Percentiles rank a stretch among this genome's conserved stretches.
phyloP scores from a whole-genome alignment of 2,888 invertebrate genomes.

The Nowickia ferox region DNA sequence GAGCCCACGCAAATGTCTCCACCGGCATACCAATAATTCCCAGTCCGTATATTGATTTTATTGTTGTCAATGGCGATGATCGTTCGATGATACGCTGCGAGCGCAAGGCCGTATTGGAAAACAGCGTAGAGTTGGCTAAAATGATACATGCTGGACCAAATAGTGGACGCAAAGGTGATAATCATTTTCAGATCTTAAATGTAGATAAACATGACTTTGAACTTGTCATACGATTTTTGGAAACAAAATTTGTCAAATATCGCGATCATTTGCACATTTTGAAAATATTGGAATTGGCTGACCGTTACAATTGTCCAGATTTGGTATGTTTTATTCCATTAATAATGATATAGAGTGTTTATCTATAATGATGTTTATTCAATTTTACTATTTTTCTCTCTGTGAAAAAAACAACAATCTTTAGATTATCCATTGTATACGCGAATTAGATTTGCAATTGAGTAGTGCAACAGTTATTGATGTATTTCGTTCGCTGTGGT shows the following conservation, averaged over 20 bases:
- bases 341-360: background rate
- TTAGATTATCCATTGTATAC: slow-evolving; percentile 82
- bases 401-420: background rate
- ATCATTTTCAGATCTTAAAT: slow-evolving; percentile 82
- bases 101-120: slow-evolving; percentile 81
- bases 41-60: slow-evolving; percentile 82
- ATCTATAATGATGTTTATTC: slow-evolving; percentile 4
- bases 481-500: slow-evolving; percentile 82
- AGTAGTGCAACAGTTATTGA: slow-evolving; percentile 82
- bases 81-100: slow-evolving; percentile 82
- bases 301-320: slow-evolving; percentile 83
- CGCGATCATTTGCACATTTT: slow-evolving; percentile 82
- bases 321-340: slow-evolving; percentile 77
- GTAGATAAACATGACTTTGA: slow-evolving; percentile 82
- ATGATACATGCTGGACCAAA: slow-evolving; percentile 82
- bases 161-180: slow-evolving; percentile 82
- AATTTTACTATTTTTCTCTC: slow-evolving; percentile 2
- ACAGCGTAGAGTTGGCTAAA: slow-evolving; percentile 82
- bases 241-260: slow-evolving; percentile 82
- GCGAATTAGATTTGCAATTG: slow-evolving; percentile 82
- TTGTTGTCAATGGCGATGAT: slow-evolving; percentile 83
- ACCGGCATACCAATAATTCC: slow-evolving; percentile 80
- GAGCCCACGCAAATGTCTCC: slow-evolving; percentile 78
- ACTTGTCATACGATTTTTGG: slow-evolving; percentile 82
- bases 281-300: slow-evolving; percentile 82